Base-by-base conservation (phyloP, 2,888 invertebrate genomes). In the Hirtodrosophila histrioides region DNA sequence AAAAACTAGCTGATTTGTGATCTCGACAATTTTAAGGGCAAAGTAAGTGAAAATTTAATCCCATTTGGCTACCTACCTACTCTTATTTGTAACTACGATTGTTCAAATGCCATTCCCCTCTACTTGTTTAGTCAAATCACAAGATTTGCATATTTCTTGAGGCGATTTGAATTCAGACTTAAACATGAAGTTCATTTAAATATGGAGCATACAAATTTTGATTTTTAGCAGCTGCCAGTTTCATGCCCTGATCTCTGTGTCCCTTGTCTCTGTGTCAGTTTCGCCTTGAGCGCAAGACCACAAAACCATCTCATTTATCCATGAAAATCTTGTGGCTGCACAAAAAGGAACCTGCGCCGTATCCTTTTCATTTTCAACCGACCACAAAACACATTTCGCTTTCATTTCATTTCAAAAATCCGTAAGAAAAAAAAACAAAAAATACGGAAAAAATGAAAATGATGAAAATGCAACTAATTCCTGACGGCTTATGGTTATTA, bases 381-480 rank as follows among this genome's bases (percentile, higher is more conserved):
- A 70, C 88, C 80, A 73, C 80, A 87, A 84, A 85, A 78, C 61
- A 85, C 88, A 87, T 81, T 81, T 81, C 88, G 64, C 78, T 82
- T 82, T 82, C 78, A 87, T 81, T 86, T 74, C 78, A 77, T 85
- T 75, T 71, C 60, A 53, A 69, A 78, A 68, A 75, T 78, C 60
- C 64, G 54, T 29, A 60, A 39, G 39, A 44, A 27, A 55, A 46
- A 46, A 36, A 58, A 45, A 4, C 23, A 36, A 56, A 60, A 53
- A 40, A 77, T 68, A 58, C 43, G 6, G 23, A 36, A 56, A 60
- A 53, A 40, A 77, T 68, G 77, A 85, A 75, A 86, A 82, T 79
- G 83, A 82, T 81, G 86, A 88, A 83, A 83, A 82, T 86, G 83
- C 83, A 88, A 86, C 88, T 83, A 88, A 83, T 88, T 83, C 82